Base-by-base conservation (phyloP, 1,140 invertebrate genomes). In the Drosophila pruinosa region DNA sequence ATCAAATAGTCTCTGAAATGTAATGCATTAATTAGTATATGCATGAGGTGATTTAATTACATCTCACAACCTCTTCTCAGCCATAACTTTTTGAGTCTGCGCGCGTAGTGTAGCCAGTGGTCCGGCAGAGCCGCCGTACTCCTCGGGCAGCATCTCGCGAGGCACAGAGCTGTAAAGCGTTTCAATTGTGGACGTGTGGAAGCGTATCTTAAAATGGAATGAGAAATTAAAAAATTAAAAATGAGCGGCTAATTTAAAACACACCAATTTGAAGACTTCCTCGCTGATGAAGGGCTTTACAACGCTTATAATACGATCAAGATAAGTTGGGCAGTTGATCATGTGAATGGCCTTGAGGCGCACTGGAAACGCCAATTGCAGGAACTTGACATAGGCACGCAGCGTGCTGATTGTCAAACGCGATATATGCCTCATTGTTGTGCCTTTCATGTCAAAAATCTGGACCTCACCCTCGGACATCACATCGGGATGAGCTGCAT, bases 311-410 rank as follows among this genome's bases (percentile, higher is more conserved):
- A 94, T 92, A 65, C 93, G 93, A 78, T 94, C 93, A 57, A 95
- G 92, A 89, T 94, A 95, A 1, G 93, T 90, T 0, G 94, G 93
- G 2, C 93, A 92, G 75, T 95, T 95, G 31, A 95, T 92, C 61
- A 96, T 93, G 90, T 96, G 95, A 34, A 96, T 94, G 69, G 94
- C 94, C 79, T 95, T 95, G 57, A 96, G 92, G 72, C 95, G 93
- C 34, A 95, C 93, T 0, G 95, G 95, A 75, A 95, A 95, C 0
- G 95, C 95, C 91, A 96, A 94, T 94, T 96, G 92, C 12, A 90
- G 68, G 69, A 91, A 91, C 38, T 82, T 83, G 8, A 91, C 70
- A 65, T 89, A 90, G 5, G 78, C 79, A 2, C 89, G 71, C n/a
- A 95, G 76, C 17, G 93, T 93, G 1, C 92, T 92, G 26, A 95